These are phyloP conservation scores for Steinernema hermaphroditum DNA, from an alignment of 2,888 invertebrate genomes.

Conservation along the genomic window DNA sequence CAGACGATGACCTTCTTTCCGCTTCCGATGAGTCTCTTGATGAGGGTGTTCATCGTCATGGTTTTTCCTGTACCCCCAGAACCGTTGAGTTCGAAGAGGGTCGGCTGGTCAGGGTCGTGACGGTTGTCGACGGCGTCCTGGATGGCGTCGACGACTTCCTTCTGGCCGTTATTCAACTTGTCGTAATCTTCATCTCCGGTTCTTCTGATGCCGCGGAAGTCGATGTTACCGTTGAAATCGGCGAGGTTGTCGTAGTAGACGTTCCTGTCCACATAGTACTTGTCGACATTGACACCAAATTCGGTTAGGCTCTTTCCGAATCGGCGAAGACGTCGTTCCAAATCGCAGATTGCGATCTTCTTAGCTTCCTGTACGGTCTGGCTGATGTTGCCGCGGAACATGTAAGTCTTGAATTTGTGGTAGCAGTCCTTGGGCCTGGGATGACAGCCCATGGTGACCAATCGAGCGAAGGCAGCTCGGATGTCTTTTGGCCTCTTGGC, in stretches of 20 bases:
- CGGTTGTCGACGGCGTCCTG: no score
- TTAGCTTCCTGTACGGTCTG: background rate
- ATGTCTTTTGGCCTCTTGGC: background rate
- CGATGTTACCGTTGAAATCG: background rate
- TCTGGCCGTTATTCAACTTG: background rate
- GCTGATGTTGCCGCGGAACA: background rate
- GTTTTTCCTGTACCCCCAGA: conserved; percentile 7
- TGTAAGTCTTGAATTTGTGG: background rate
- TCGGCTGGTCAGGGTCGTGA: background rate
- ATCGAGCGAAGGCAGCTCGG: background rate
- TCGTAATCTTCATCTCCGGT: background rate
- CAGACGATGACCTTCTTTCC: background rate
- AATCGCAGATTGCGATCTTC: background rate
- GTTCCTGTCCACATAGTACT: no score
- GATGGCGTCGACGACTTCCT: background rate
- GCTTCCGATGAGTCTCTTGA: background rate
- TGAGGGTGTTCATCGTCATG: background rate
- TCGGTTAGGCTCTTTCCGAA: background rate
- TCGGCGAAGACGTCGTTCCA: background rate
- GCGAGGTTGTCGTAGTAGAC: background rate
- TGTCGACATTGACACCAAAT: background rate
- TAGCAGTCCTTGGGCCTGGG: background rate
- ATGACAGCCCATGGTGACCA: background rate
- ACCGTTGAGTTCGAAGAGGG: background rate
- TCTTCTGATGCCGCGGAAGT: no score